Evolutionary conservation across 2,797 vertebrate species (phyloP), one percentile per base, ranked within the genome.

Genomic region (Brotula barbata): DNA sequence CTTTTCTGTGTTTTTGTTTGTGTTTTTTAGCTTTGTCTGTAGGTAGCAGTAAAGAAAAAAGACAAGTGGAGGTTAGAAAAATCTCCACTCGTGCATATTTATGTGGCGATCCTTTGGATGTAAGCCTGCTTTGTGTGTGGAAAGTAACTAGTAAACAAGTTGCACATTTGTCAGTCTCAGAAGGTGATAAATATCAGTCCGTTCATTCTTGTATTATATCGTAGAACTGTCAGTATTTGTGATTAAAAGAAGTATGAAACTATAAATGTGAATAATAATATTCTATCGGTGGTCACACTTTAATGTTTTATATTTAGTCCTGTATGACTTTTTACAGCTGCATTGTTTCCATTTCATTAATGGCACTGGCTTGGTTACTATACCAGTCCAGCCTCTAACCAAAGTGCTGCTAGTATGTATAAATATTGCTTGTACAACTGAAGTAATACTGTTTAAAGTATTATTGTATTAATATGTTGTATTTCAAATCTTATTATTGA

Each of bases 391-490:
- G 73, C 22, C 58, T 68, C 62, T 61, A 77, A 85, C 79, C 78
- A 81, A 81, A 80, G 44, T 86, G 81, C 85, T 86, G 83, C 82
- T 80, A 81, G 64, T 33, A 63, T 81, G 64, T 85, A 71, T 36
- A 84, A 52, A 61, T 28, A 39, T 47, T 56, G 34, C 16, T 31
- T 49, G 10, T 15, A 23, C 7, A 42, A 8, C 21, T 5, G 10
- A 3, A 28, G 22, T 14, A 16, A 13, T 52, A 37, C 25, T 68
- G 49, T 40, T 51, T 36, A 37, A 23, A 49, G 19, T 63, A 19
- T 65, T 51, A 44, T 42, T 33, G 17, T 39, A 50, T 42, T 17
- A 16, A 22, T 10, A 14, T 53, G 51, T 21, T 22, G 14, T 42
- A 42, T 19, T 9, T 43, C 21, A 25, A 25, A 25, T 19, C 31